Conservation (phyloP, 2,113 vertebrate genomes). For the Hystrix brachyura region DNA sequence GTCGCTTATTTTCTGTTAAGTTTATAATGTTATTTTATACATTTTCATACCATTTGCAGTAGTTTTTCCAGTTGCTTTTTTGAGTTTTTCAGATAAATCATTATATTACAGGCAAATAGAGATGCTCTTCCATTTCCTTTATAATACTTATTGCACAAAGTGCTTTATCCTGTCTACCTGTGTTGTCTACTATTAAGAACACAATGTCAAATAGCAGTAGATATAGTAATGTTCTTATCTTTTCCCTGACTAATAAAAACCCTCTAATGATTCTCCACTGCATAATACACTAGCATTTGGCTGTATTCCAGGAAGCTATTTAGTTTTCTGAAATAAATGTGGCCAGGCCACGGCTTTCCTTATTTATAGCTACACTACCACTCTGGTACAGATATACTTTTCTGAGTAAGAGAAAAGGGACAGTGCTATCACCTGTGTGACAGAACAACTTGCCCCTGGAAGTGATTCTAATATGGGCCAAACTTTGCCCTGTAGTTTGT, state of each 20-base stretch:
- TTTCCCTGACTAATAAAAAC: background rate
- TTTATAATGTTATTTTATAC: constrained; percentile 35
- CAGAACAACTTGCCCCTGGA: background rate
- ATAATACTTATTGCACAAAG: background rate
- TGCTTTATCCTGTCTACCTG: background rate
- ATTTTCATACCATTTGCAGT: background rate
- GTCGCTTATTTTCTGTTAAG: background rate
- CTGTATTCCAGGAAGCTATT: constrained; percentile 24
- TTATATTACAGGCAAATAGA: background rate
- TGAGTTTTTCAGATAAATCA: background rate
- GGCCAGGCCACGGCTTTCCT: background rate
- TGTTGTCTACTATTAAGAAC: background rate
- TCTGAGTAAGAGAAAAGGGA: background rate
- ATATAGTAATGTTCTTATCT: background rate
- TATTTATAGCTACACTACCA: background rate
- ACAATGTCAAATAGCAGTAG: background rate
- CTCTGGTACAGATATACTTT: background rate
- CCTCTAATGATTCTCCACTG: background rate
- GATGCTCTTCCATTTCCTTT: background rate
- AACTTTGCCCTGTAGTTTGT: background rate
- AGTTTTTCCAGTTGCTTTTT: background rate
- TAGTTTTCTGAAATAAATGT: background rate
- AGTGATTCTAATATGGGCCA: background rate
- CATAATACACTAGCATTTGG: background rate
- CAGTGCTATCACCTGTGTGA: background rate